Evolutionary conservation across 1,140 invertebrate species (phyloP), one percentile per base, ranked within the genome.

Genomic region (Meloidogyne hapla): DNA sequence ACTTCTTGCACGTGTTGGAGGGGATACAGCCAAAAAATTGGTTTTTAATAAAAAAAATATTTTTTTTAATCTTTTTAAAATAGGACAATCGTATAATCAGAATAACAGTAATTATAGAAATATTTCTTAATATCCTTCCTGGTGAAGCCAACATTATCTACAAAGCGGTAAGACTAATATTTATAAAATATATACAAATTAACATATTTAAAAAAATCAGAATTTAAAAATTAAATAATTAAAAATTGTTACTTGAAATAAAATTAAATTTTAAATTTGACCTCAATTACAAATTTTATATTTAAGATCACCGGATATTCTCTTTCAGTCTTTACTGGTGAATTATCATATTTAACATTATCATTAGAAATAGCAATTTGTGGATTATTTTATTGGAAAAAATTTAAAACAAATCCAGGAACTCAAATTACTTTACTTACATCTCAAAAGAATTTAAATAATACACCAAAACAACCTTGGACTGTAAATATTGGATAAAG

Each of bases 21-120:
- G 28, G 18, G 40, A 67, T 5, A 21, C 18, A 5, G 21, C 18
- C 21, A 38, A 33, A 67, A 67, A 67, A 67, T 67, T 38, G 21
- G 28, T 38, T 21, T 67, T 38, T 0, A 67, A 67, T 67, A 67
- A 42, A 33, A 12, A n/a, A n/a, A n/a, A n/a, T n/a, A n/a, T n/a
- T 65, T 10, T 33, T 26, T 26, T 13, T 13, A 13, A 10, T 69
- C 42, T 33, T 1, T 42, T 12, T 69, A 42, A 42, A 13, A 56
- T 18, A 71, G 69, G 61, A 71, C 21, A 71, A 71, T n/a, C 5
- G 26, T 18, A 65, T 65, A 28, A 71, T 71, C 9, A 71, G 8
- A 69, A 65, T 71, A n/a, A 71, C 69, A 18, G 69, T 71, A 15
- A 8, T 71, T 0, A 26, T 69, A 18, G 69, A 71, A 65, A 65